These are phyloP conservation scores for Rousettus leschenaultii DNA, from an alignment of 2,113 vertebrate species.

Conservation along the genomic window DNA sequence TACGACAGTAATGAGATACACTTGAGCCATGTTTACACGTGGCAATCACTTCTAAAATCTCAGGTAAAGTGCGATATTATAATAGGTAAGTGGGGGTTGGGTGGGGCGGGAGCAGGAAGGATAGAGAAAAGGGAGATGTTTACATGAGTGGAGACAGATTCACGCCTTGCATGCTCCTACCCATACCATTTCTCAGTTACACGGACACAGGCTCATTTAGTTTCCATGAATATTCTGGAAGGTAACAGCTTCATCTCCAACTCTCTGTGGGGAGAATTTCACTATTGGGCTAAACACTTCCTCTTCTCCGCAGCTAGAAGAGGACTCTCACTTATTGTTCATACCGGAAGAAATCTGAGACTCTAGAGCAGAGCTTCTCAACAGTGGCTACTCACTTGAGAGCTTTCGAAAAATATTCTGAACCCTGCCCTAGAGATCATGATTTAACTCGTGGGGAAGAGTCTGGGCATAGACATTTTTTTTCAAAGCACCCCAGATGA, in stretches of 20 bases:
- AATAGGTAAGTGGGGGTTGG: neutral
- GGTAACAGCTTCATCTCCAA: neutral
- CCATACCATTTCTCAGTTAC: neutral
- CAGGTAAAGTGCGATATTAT: neutral
- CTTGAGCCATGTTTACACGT: neutral
- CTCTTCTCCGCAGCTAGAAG: neutral
- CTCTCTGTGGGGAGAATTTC: neutral
- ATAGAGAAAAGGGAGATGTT: neutral
- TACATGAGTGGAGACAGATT: neutral
- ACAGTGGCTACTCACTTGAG: neutral
- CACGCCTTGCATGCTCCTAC: neutral
- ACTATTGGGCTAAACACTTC: neutral
- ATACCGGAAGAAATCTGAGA: neutral
- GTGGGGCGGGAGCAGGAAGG: neutral
- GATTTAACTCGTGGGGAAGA: neutral
- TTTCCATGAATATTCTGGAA: neutral
- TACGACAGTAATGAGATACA: neutral
- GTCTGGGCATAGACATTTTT: neutral
- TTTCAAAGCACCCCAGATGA: neutral
- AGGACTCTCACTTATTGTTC: neutral
- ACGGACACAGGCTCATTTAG: neutral
- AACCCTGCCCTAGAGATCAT: neutral
- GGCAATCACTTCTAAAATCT: neutral
- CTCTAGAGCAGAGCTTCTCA: neutral
- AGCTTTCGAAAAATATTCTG: neutral